Conservation (phyloP, 2,888 invertebrate genomes). For the Tetranychus truncatus region DNA sequence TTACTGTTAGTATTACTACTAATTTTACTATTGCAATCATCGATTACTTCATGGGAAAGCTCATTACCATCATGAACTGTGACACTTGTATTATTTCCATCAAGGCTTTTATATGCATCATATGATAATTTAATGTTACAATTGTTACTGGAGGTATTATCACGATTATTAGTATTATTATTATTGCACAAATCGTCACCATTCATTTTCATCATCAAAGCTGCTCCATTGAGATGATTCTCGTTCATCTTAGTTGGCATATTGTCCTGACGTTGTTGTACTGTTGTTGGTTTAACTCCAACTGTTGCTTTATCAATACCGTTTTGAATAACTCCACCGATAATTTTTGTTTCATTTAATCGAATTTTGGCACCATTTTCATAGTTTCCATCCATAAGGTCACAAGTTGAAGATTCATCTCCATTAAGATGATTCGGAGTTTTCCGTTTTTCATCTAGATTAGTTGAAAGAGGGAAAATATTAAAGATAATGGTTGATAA, state of each 20-base stretch:
- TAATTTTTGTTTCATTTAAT: neutral
- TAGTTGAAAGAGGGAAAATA: neutral
- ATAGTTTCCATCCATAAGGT: neutral
- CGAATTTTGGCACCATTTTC: neutral
- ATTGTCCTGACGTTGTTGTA: neutral
- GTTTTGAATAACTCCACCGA: neutral
- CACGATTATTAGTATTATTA: neutral
- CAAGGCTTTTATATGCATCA: neutral
- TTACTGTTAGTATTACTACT: neutral
- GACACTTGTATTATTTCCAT: neutral
- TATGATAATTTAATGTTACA: neutral
- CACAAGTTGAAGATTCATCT: neutral
- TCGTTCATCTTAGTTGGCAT: neutral
- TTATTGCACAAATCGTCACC: neutral
- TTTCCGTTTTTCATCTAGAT: neutral
- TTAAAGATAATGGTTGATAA: too few species aligned
- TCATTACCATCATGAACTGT: neutral
- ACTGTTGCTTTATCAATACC: neutral
- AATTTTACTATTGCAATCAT: neutral
- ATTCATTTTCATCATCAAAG: neutral
- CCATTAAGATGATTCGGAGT: neutral
- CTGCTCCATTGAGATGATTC: neutral
- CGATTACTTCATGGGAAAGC: neutral
- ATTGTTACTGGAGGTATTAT: neutral
- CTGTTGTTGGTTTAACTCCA: neutral